Percentiles rank a stretch among this genome's conserved stretches.
Evolutionary conservation across 1,140 invertebrate genomes (phyloP).

Genomic region (Trichonephila clavipes): DNA sequence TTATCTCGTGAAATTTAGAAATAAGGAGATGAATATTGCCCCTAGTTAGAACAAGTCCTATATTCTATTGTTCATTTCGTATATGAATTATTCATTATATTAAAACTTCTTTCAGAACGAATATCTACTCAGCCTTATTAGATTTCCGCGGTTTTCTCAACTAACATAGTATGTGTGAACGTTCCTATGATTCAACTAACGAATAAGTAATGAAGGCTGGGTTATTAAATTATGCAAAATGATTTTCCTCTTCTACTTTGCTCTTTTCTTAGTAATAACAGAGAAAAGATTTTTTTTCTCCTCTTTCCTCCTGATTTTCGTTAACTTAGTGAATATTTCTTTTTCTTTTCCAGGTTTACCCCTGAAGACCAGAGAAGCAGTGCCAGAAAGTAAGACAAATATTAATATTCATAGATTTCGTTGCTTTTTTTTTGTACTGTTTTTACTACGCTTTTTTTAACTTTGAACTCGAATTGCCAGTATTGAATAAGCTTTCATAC

Average conservation of each 20-base stretch:
- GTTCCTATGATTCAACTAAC: slow-evolving; percentile 61
- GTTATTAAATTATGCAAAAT: slow-evolving; percentile 76
- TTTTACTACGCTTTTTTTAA: not conserved
- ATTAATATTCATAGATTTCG: slow-evolving; percentile 73
- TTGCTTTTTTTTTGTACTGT: slow-evolving; percentile 9
- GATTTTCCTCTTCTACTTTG: slow-evolving; percentile 51
- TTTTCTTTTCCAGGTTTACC: slow-evolving; percentile 63
- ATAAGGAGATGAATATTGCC: slow-evolving; percentile 57
- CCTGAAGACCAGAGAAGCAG: slow-evolving; percentile 32
- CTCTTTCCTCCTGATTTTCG: slow-evolving; percentile 49
- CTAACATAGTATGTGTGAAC: slow-evolving; percentile 4
- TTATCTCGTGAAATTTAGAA: slow-evolving; percentile 65
- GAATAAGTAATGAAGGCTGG: slow-evolving; percentile 70
- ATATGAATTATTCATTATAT: slow-evolving; percentile 74
- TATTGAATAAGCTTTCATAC: not conserved
- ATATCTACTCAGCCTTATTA: slow-evolving; percentile 50
- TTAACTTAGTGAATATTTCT: slow-evolving; percentile 48
- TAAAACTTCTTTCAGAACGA: slow-evolving; percentile 65
- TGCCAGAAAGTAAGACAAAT: slow-evolving; percentile 71
- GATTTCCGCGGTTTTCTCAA: slow-evolving; percentile 48
- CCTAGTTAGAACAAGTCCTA: slow-evolving; percentile 45
- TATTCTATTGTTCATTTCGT: slow-evolving; percentile 62
- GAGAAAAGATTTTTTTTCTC: slow-evolving; percentile 25
- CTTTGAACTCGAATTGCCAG: not conserved
- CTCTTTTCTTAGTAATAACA: slow-evolving; percentile 66